These are phyloP conservation scores for Morphnarchus princeps DNA, from an alignment of 2,113 vertebrate genomes.

Conservation along the genomic window DNA sequence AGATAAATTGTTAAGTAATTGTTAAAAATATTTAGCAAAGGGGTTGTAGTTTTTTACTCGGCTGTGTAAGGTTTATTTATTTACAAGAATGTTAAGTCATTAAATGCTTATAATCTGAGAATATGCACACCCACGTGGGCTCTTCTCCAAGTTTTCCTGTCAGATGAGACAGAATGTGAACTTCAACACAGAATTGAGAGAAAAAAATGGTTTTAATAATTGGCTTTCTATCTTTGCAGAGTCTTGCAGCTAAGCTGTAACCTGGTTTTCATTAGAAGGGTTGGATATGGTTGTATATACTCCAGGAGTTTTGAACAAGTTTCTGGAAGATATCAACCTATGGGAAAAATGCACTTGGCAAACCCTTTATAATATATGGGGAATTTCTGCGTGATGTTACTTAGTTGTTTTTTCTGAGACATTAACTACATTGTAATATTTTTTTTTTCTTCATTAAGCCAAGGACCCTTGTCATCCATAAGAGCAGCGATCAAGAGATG, in stretches of 20 bases:
- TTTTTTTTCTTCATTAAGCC: conserved; percentile 73
- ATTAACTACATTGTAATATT: not conserved
- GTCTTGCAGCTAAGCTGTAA: not conserved
- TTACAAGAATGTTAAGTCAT: not conserved
- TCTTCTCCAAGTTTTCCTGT: not conserved
- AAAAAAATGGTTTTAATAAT: not conserved
- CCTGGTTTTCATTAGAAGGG: conserved; percentile 20
- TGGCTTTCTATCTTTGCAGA: not conserved
- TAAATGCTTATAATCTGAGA: not conserved
- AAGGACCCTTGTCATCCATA: conserved; percentile 87
- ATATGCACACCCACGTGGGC: not conserved
- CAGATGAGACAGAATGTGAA: not conserved
- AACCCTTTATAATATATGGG: not conserved
- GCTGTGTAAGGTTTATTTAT: not conserved
- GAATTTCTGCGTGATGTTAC: not conserved
- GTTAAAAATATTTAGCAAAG: not conserved
- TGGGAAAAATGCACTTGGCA: not conserved
- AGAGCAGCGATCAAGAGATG: conserved; percentile 91
- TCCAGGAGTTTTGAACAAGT: not conserved
- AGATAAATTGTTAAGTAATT: not conserved
- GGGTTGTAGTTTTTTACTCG: not conserved
- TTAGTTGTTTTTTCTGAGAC: not conserved
- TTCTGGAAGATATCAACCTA: not conserved
- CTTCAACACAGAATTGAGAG: not conserved
- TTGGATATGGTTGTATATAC: not conserved